Evolutionary conservation across 2,113 vertebrate species (phyloP).

Genomic region (Anser brachyrhynchus): DNA sequence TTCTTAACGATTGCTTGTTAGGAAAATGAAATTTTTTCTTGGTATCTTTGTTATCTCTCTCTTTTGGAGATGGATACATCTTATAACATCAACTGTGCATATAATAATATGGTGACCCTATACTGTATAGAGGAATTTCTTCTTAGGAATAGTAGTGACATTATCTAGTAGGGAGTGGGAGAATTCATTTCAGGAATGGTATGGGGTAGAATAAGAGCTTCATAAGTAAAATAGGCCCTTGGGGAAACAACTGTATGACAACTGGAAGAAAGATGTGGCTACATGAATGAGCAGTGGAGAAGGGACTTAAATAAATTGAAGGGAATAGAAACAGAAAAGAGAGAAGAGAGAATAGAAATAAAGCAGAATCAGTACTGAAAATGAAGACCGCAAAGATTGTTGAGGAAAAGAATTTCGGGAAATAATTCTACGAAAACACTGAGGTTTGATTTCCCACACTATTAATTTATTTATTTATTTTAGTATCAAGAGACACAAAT

Average conservation of each 20-base stretch:
- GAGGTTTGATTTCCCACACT: constrained; percentile 14
- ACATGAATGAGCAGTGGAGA: neutral
- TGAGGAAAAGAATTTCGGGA: constrained; percentile 46
- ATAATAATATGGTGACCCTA: neutral
- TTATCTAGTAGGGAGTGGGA: neutral
- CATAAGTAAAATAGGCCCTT: neutral
- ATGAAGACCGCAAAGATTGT: neutral
- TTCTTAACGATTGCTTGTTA: constrained; percentile 44
- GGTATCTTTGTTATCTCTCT: neutral
- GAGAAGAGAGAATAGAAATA: neutral
- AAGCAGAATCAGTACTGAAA: neutral
- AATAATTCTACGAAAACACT: constrained; percentile 22
- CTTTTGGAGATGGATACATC: neutral
- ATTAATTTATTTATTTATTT: neutral
- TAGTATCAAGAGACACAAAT: constrained; percentile 32
- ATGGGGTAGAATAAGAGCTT: neutral
- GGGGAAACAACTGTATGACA: neutral
- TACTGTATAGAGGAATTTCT: neutral
- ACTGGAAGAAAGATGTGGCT: neutral
- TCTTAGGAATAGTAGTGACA: neutral
- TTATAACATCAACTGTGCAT: neutral
- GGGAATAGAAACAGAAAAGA: neutral
- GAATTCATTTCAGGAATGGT: neutral
- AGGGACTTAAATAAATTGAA: neutral
- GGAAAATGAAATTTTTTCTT: constrained; percentile 27